These are phyloP conservation scores for Chloroclysta siterata DNA, from an alignment of 2,888 invertebrate genomes.

Conservation along the genomic window DNA sequence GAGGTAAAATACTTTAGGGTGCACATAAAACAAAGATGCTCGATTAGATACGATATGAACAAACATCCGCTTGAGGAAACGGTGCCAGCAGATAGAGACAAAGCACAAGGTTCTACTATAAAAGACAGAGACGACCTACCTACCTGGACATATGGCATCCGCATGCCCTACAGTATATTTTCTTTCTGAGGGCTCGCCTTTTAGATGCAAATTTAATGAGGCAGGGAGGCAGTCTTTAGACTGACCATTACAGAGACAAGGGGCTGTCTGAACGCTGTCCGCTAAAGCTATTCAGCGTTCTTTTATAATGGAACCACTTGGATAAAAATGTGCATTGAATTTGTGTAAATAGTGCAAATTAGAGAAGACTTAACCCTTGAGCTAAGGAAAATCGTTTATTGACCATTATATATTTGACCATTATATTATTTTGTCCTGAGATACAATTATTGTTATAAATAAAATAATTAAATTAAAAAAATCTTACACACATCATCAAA, in stretches of 20 bases:
- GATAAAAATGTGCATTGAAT: conserved; percentile 27
- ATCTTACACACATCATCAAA: too few species aligned
- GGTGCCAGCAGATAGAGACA: conserved; percentile 9
- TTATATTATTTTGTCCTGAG: too few species aligned
- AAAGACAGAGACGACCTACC: conserved; percentile 11
- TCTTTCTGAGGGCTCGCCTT: conserved; percentile 44
- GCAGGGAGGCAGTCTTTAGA: conserved; percentile 62
- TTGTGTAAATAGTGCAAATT: conserved; percentile 39
- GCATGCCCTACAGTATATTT: conserved; percentile 18
- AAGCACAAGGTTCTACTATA: conserved; percentile 3
- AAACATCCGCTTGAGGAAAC: conserved; percentile 1
- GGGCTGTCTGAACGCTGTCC: conserved; percentile 66
- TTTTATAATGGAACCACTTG: conserved; percentile 28
- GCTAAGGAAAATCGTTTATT: too few species aligned
- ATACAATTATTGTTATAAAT: too few species aligned
- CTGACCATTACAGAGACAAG: conserved; percentile 77
- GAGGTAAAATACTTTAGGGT: conserved; percentile 8
- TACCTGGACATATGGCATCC: not conserved
- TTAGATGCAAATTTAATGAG: conserved; percentile 79
- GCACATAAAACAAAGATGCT: not conserved
- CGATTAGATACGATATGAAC: conserved; percentile 3
- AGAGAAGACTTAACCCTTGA: not conserved
- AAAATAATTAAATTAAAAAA: too few species aligned
- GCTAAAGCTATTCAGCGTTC: conserved; percentile 26
- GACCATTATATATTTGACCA: too few species aligned